Conservation (phyloP, 2,113 vertebrate genomes). For the Chloroceryle aenea region DNA sequence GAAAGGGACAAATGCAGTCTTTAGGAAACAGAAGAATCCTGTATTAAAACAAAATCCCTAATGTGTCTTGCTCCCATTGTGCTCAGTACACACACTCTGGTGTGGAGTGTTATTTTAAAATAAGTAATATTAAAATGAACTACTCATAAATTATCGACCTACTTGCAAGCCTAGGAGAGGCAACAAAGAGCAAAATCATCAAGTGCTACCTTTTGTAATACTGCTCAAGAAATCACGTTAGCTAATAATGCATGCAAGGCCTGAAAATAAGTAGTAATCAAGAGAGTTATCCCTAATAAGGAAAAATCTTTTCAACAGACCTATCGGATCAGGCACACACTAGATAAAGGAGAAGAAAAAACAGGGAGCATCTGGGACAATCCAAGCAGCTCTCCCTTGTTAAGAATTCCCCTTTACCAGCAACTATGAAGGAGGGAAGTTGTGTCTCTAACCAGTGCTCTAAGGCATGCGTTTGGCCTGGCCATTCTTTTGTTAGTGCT, state of each 20-base stretch:
- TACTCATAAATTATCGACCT: background rate
- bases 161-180: background rate
- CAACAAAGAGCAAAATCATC: background rate
- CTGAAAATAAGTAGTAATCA: background rate
- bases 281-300: background rate
- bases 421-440: background rate
- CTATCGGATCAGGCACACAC: background rate
- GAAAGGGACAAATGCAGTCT: background rate
- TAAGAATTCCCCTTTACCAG: background rate
- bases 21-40: background rate
- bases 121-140: background rate
- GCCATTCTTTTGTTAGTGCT: background rate
- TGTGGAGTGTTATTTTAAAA: background rate
- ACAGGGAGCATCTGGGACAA: background rate
- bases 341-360: background rate
- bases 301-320: constrained; percentile 3
- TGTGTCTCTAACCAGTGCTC: background rate
- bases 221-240: background rate
- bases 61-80: background rate
- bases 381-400: background rate
- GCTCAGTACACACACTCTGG: background rate
- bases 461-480: background rate
- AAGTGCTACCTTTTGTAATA: background rate
- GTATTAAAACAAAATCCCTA: background rate
- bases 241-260: background rate